Conservation (phyloP, 2,113 vertebrate genomes). For the Cyprinodon brontotheroides region DNA sequence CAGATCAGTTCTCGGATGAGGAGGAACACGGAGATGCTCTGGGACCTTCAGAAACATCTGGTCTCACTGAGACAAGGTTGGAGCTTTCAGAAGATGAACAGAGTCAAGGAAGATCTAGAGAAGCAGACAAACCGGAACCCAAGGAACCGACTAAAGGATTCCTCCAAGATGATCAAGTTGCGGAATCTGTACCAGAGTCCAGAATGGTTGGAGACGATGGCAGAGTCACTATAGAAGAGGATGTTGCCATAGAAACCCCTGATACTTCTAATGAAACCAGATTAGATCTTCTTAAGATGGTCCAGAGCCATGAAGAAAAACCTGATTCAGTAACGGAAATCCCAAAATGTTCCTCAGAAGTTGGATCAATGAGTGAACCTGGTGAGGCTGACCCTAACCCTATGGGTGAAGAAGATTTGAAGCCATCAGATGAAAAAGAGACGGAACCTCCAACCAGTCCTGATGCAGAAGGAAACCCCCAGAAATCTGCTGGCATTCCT, state of each 20-base stretch:
- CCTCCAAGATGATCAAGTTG: not conserved
- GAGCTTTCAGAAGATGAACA: not conserved
- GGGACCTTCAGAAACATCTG: not conserved
- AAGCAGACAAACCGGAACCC: not conserved
- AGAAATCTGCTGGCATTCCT: not conserved
- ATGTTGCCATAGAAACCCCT: not conserved
- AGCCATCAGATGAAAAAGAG: not conserved
- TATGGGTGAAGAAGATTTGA: not conserved
- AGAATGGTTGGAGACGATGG: not conserved
- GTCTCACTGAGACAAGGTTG: not conserved
- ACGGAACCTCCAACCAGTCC: not conserved
- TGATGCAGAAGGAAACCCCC: not conserved
- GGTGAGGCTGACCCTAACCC: too few relatives aligned
- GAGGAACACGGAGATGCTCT: not conserved
- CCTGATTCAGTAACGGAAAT: not conserved
- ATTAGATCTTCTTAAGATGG: not conserved
- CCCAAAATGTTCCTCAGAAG: not conserved
- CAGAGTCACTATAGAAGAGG: not conserved
- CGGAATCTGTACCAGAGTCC: conserved; percentile 1
- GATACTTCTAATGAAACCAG: not conserved
- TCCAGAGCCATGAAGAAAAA: not conserved
- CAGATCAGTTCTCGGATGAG: not conserved
- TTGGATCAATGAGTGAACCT: too few relatives aligned
- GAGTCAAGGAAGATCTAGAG: not conserved
- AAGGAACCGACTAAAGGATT: not conserved